These are phyloP conservation scores for Amphilophus citrinellus DNA, from an alignment of 2,113 vertebrate species.

Conservation along the genomic window DNA sequence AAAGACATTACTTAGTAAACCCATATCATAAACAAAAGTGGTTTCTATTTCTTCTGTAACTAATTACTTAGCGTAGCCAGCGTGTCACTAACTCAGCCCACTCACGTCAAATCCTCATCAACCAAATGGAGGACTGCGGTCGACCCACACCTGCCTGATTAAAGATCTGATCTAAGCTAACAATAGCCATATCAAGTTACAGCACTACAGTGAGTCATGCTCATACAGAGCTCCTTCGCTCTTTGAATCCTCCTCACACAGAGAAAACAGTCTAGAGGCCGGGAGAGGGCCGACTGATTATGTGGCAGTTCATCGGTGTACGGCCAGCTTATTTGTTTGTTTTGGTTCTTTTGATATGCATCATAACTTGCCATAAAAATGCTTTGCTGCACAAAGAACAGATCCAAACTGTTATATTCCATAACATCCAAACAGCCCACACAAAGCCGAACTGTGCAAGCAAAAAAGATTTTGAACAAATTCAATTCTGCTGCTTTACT, in stretches of 20 bases:
- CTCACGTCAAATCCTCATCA: not conserved
- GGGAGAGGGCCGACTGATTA: not conserved
- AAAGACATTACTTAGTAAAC: not conserved
- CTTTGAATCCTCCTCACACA: not conserved
- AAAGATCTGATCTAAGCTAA: not conserved
- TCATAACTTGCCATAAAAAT: not conserved
- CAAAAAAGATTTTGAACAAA: not conserved
- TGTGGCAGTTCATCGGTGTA: not conserved
- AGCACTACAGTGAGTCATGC: not conserved
- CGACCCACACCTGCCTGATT: not conserved
- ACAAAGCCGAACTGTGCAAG: not conserved
- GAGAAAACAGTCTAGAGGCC: not conserved
- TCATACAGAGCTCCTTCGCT: not conserved
- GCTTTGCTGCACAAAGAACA: not conserved
- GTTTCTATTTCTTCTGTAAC: not conserved
- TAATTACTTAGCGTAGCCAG: accelerated
- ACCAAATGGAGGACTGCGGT: not conserved
- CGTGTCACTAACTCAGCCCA: not conserved
- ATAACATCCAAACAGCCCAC: not conserved
- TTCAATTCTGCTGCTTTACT: not conserved
- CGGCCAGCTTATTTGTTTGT: accelerated
- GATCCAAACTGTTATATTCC: accelerated
- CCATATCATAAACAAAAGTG: accelerated
- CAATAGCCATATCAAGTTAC: not conserved
- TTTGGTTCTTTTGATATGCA: not conserved